Evolutionary conservation across 2,888 invertebrate genomes (phyloP), one percentile per base, ranked within the genome.

Genomic region (Protophormia terraenovae): DNA sequence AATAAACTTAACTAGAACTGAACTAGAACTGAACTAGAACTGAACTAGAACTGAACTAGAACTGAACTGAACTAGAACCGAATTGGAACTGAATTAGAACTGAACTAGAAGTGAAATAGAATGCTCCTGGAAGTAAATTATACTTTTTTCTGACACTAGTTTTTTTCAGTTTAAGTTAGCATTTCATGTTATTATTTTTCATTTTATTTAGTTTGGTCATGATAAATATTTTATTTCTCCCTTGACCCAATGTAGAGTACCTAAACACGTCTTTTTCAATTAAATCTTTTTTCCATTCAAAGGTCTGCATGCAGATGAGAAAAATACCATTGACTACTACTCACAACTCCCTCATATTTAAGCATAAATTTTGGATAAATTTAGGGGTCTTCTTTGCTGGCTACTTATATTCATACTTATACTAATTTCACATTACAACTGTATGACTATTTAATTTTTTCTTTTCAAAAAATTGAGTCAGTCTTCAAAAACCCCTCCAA

Each of bases 401-500:
- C 41, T 72, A 22, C 41, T 64, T 64, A 45, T 50, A 72, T 66
- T 45, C 53, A 47, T 14, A 47, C 19, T 29, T n/a, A 66, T 10
- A 73, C 62, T 69, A 67, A 73, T 78, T 78, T 83, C 45, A 53
- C 50, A 78, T 73, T 50, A 60, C 24, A 32, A 62, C 50, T 62
- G 27, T 47, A 16, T 41, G 16, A 29, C 3, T 22, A 47, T 50
- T 19, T 19, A 6, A 50, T 50, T 3, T 3, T 35, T 38, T 47
- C 8, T 35, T 50, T 55, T 24, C 19, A 41, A 50, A 47, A 50
- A n/a, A 41, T 45, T 79, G 79, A 84, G 79, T 84, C 79, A 75
- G 27, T 41, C 47, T 71, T 58, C n/a, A 24, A 60, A 67, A 41
- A 0, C 19, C 24, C 62, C 16, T 22, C 14, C 16, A 58, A 53